Evolutionary conservation across 2,113 vertebrate species (phyloP).

Genomic region (Gavialis gangeticus): DNA sequence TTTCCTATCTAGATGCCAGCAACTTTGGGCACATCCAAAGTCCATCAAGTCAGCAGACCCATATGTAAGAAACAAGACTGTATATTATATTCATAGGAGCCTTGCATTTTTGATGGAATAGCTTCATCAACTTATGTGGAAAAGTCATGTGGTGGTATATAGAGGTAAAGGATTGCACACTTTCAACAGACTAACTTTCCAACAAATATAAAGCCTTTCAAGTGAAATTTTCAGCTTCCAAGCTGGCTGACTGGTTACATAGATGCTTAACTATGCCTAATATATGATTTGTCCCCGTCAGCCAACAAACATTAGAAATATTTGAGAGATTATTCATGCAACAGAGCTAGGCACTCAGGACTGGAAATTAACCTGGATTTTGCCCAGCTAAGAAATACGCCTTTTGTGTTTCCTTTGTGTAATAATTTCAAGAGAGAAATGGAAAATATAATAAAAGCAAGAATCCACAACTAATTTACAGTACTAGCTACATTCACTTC

Average conservation of each 20-base stretch:
- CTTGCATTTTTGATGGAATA: neutral
- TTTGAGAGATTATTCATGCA: neutral
- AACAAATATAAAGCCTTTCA: neutral
- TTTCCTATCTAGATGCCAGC: neutral
- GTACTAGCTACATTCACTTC: accelerated
- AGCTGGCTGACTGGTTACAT: neutral
- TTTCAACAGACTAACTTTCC: neutral
- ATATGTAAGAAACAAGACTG: neutral
- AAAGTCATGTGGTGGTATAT: neutral
- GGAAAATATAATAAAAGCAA: neutral
- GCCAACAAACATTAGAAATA: neutral
- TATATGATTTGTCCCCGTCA: neutral
- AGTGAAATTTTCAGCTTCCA: neutral
- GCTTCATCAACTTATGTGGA: conserved; percentile 34
- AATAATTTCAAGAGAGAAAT: neutral
- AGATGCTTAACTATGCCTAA: neutral
- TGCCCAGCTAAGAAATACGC: neutral
- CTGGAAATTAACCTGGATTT: neutral
- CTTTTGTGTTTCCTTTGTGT: neutral
- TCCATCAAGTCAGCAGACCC: conserved; percentile 33
- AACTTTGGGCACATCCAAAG: neutral
- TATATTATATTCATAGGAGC: conserved; percentile 15
- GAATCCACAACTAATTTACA: neutral
- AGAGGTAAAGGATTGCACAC: neutral
- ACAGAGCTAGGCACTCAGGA: neutral